Percentiles rank a stretch among this genome's conserved stretches.
Evolutionary conservation across 1,140 invertebrate species (phyloP).

Genomic region (Lepidurus couesii): DNA sequence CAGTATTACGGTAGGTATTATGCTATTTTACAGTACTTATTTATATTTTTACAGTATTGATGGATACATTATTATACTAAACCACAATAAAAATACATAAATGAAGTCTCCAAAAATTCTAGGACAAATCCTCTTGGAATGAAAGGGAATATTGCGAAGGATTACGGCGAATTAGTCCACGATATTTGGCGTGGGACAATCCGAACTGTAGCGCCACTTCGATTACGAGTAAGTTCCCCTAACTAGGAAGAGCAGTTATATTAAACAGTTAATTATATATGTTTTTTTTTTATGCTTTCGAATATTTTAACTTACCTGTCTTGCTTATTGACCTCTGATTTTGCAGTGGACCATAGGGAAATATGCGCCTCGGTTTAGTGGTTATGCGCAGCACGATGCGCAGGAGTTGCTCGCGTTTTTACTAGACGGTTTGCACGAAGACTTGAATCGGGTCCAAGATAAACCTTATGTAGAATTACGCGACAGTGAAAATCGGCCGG

Average conservation of each 20-base stretch:
- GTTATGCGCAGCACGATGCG: conserved; percentile 83
- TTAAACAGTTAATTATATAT: conserved; percentile 24
- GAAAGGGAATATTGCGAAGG: conserved; percentile 70
- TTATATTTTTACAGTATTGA: too few species aligned
- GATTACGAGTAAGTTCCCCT: conserved; percentile 56
- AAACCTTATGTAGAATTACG: conserved; percentile 67
- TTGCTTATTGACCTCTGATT: neutral
- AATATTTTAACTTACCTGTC: neutral
- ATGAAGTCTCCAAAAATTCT: conserved; percentile 31
- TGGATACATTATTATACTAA: neutral
- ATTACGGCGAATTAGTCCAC: conserved; percentile 77
- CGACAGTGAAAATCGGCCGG: conserved; percentile 69
- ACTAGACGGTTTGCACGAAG: conserved; percentile 81
- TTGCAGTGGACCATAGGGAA: conserved; percentile 70
- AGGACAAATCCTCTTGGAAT: conserved; percentile 74
- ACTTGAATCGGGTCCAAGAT: conserved; percentile 67
- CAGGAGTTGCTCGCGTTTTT: conserved; percentile 83
- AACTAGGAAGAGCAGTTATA: too few species aligned
- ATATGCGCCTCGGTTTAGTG: conserved; percentile 73
- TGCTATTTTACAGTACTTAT: too few species aligned
- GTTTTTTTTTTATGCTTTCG: neutral
- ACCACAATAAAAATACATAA: conserved; percentile 27
- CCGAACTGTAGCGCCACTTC: conserved; percentile 73
- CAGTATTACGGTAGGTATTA: too few species aligned
- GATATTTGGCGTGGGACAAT: conserved; percentile 77